phyloP scores from a whole-genome alignment of 2,888 invertebrate genomes.

The Drosophila sordidula region DNA sequence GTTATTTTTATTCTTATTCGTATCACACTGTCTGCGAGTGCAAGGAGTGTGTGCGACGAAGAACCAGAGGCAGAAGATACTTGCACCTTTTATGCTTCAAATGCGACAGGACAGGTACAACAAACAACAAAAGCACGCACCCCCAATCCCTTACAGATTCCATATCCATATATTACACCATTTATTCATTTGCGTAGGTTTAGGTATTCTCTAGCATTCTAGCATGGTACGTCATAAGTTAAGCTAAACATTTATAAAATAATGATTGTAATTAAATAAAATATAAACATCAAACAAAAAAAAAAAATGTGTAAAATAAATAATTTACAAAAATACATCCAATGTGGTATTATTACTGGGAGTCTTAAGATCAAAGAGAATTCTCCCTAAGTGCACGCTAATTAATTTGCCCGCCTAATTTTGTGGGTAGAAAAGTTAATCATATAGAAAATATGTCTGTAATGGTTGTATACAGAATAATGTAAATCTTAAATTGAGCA shows the following conservation, averaged over 20 bases:
- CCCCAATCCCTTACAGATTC: conserved; percentile 22
- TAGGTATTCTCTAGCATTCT: conserved; percentile 71
- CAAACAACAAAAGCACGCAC: conserved; percentile 2
- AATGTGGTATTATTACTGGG: background rate
- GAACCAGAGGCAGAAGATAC: background rate
- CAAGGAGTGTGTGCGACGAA: background rate
- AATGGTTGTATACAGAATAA: background rate
- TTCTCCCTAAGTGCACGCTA: too few relatives aligned
- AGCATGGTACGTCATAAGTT: conserved; percentile 68
- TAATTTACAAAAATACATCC: conserved; percentile 31
- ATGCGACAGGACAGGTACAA: background rate
- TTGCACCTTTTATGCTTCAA: background rate
- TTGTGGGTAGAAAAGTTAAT: too few relatives aligned
- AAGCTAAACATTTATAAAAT: conserved; percentile 39
- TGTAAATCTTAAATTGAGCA: background rate
- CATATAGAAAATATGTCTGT: too few relatives aligned
- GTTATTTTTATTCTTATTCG: conserved; percentile 33
- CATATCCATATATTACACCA: conserved; percentile 34
- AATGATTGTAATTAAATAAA: conserved; percentile 20
- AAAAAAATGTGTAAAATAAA: conserved; percentile 40
- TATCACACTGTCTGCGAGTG: conserved; percentile 21
- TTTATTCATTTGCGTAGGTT: conserved; percentile 74
- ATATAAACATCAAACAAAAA: conserved; percentile 10
- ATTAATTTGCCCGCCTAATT: too few relatives aligned
- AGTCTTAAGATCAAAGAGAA: too few relatives aligned